phyloP scores from a whole-genome alignment of 2,113 vertebrate genomes.

The Rhinoptilus africanus region DNA sequence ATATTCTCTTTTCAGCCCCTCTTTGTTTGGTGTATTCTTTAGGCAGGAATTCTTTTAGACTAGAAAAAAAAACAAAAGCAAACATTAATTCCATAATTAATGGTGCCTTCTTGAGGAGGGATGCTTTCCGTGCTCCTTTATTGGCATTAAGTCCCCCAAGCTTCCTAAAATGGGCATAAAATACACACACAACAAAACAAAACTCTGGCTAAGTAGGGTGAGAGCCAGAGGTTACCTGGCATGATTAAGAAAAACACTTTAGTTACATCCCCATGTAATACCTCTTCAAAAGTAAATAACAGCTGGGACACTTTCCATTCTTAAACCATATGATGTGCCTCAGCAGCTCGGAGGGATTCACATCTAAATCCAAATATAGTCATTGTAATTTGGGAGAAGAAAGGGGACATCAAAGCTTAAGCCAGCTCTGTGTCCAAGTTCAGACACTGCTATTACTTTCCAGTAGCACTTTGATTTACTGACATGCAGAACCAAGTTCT shows the following conservation, averaged over 20 bases:
- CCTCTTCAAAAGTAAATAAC: not conserved
- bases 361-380: not conserved
- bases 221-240: not conserved
- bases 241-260: not conserved
- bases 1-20: conserved; percentile 82
- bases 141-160: not conserved
- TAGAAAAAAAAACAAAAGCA: not conserved
- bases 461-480: not conserved
- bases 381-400: not conserved
- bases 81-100: not conserved
- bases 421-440: not conserved
- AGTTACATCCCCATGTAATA: not conserved
- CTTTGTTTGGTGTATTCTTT: conserved; percentile 86
- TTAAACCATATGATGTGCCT: not conserved
- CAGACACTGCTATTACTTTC: not conserved
- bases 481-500: not conserved
- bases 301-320: not conserved
- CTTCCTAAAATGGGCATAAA: not conserved
- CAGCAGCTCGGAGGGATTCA: not conserved
- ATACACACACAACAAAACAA: not conserved
- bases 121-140: not conserved
- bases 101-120: not conserved
- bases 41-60: conserved; percentile 83
- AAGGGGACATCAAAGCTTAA: not conserved
- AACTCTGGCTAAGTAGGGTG: not conserved